Evolutionary conservation across 2,888 invertebrate genomes (phyloP), one percentile per base, ranked within the genome.

Genomic region (Drosophila ezoana): DNA sequence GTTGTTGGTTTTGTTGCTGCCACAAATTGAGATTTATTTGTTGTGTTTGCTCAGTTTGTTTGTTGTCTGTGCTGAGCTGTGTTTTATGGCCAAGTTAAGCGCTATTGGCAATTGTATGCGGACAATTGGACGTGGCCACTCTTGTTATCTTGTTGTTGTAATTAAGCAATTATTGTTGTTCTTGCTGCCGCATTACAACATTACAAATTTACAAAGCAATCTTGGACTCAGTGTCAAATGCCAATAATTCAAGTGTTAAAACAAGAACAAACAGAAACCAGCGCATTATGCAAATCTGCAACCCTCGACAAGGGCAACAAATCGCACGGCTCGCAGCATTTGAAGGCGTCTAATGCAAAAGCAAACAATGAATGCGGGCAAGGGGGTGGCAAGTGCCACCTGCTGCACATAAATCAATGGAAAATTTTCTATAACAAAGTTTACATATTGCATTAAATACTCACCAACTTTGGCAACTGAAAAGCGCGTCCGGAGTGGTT

Each of bases 181-280:
- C 62, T 60, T 74, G 53, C 41, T 60, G 45, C 37, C 23, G 11
- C 63, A 70, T 57, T 45, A 57, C 41, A 59, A 35, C 49, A 62
- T 35, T 41, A 28, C 28, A 28, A 28, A 28, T 28, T 28, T 28
- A 8, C 28, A 28, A 28, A 28, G 28, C 44, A 60, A 68, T 60
- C 48, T 71, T 60, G 57, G 59, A 43, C 51, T 48, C 47, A 45
- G 44, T 68, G 71, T 73, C 63, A 76, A 73, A 76, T 70, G 73
- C 63, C 79, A 76, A 85, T 87, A 89, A 89, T 69, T 87, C 87
- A 82, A 87, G 86, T 89, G 89, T 87, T 87, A 80, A 89, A 67
- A 69, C 67, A 58, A 62, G 61, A 72, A 48, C 54, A 72, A 68
- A 63, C 45, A 62, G 40, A 37, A 56, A 53, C 66, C 71, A 68